These are phyloP conservation scores for Grapholita molesta DNA, from an alignment of 1,140 invertebrate species.

Conservation along the genomic window DNA sequence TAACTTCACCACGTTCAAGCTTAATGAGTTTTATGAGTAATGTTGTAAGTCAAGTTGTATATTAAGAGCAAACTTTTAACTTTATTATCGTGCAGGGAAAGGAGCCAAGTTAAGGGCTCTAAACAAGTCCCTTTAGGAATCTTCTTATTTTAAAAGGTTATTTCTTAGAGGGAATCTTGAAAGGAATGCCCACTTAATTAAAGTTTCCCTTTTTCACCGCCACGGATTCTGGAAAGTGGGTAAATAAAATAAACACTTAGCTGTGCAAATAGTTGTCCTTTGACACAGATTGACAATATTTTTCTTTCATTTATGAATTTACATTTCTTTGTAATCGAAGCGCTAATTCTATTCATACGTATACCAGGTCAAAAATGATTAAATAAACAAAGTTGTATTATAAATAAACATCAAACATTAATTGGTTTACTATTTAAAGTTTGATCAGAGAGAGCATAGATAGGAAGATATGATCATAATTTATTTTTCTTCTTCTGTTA, in stretches of 20 bases:
- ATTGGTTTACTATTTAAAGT: too few relatives aligned
- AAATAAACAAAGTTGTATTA: too few relatives aligned
- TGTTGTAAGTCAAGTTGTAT: not conserved
- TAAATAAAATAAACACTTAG: not conserved
- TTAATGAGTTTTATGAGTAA: not conserved
- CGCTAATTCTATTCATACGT: too few relatives aligned
- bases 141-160: constrained; percentile 1
- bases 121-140: not conserved
- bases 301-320: too few relatives aligned
- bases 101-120: not conserved
- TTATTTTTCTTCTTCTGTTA: too few relatives aligned
- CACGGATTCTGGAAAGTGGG: not conserved
- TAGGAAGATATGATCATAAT: too few relatives aligned
- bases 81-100: not conserved
- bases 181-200: constrained; percentile 15
- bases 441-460: too few relatives aligned
- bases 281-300: too few relatives aligned
- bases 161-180: not conserved
- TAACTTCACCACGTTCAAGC: not conserved
- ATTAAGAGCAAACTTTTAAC: not conserved
- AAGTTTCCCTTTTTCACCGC: not conserved
- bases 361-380: too few relatives aligned
- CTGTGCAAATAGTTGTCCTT: too few relatives aligned
- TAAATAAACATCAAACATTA: too few relatives aligned
- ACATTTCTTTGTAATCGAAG: too few relatives aligned